Base-by-base conservation (phyloP, 92 coral and sea anemone species). In the Montipora capitata region DNA sequence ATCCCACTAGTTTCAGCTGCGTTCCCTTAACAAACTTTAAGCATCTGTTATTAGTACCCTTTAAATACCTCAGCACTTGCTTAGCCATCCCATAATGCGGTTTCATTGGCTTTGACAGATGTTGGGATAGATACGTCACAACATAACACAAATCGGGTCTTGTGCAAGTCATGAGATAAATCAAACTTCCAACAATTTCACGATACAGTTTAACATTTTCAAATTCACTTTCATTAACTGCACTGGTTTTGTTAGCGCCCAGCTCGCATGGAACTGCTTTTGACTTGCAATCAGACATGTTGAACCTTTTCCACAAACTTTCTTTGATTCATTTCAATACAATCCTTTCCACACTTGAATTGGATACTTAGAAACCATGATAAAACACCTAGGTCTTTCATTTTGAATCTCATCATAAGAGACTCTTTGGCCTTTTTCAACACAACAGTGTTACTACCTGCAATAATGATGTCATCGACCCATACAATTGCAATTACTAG, bases 131-230 rank as follows among this genome's bases (percentile, higher is more conserved):
- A 70, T 74, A 57, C 11, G 78, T 88, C 56, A 88, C 82, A 35
- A 74, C 80, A 61, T 69, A 81, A 35, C 77, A n/a, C n/a, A n/a
- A n/a, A n/a, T n/a, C n/a, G n/a, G n/a, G n/a, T n/a, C n/a, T 81
- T 54, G 82, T 88, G 79, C 76, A 81, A 70, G 92, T 73, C 82
- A 73, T 88, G 18, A 88, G 65, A 42, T 73, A 88, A 7, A 80
- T 88, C 42, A 81, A 74, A 64, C 91, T 78, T 52, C 91, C 91
- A 73, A 88, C 82, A 71, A 88, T 88, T 81, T 70, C 91, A 48
- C 73, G 81, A 73, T 88, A 88, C 54, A 87, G 73, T 4, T 65
- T 80, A 2, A 35, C 70, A 49, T 87, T 77, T 78, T 83, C 44
- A 51, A 88, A 57, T 42, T 88, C 81, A 40, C 67, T 70, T 4